These are phyloP conservation scores for Microctonus brassicae DNA, from an alignment of 2,888 invertebrate genomes.

Conservation along the genomic window DNA sequence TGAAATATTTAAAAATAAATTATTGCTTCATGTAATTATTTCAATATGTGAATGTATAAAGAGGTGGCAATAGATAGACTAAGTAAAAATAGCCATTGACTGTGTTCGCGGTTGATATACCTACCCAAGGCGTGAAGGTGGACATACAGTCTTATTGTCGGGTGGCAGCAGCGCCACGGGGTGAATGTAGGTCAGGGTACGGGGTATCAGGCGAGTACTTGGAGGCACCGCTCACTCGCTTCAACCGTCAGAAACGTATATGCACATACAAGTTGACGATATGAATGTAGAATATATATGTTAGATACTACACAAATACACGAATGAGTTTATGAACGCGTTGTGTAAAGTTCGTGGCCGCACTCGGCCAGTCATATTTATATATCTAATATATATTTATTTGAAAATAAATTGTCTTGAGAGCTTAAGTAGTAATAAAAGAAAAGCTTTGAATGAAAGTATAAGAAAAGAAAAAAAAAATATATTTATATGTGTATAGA, in stretches of 20 bases:
- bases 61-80: background rate
- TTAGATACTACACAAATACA: background rate
- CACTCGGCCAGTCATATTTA: background rate
- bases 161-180: slow-evolving; percentile 42
- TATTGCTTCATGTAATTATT: too few relatives aligned
- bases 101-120: slow-evolving; percentile 47
- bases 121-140: slow-evolving; percentile 40
- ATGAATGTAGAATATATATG: background rate
- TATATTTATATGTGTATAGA: background rate
- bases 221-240: slow-evolving; percentile 26
- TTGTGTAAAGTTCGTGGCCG: background rate
- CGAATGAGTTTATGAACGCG: background rate
- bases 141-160: slow-evolving; percentile 42
- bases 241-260: slow-evolving; percentile 1
- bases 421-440: background rate
- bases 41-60: background rate
- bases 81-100: background rate
- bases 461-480: background rate
- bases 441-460: background rate
- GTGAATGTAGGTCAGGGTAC: slow-evolving; percentile 62
- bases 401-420: slow-evolving; percentile 7
- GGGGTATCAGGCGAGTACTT: slow-evolving; percentile 48
- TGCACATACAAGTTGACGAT: background rate
- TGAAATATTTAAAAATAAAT: background rate
- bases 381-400: background rate